Base-by-base conservation (phyloP, 1,140 invertebrate species). In the Procambarus virginalis region DNA sequence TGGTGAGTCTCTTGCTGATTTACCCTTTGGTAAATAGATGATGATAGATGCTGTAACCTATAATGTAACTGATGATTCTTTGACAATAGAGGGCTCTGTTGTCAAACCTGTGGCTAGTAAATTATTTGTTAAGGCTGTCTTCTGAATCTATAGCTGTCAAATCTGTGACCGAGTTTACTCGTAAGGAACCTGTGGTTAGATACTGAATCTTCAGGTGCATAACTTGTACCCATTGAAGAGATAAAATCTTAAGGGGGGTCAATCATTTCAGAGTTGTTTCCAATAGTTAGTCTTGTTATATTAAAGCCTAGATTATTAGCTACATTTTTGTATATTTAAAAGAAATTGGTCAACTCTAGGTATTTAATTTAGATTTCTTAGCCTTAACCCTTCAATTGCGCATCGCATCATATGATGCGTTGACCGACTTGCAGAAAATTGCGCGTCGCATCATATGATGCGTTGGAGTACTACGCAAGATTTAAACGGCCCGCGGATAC, bases 1-100 rank as follows among this genome's bases (percentile, higher is more conserved):
- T 81, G 79, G 79, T 81, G 79, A 81, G 79, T 81, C 79, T 12
- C 8, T 51, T 81, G 82, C 10, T n/a, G 45, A 73, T 20, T 49
- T 68, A 64, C 17, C 20, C n/a, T 34, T 45, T n/a, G 60, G 20
- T 68, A 45, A 68, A 60, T 45, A 55, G 60, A 22, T n/a, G 34
- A 12, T n/a, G 3, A 3, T 46, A 60, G 55, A 82, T 45, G 78
- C 58, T 20, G 14, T 75, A n/a, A 22, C 58, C 12, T 2, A 2
- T 45, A 22, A 64, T 8, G 5, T 55, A 45, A 17, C 34, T 3
- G 58, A 4, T 64, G 51, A 17, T 51, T n/a, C 6, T 60, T 14
- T 3, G n/a, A 1, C 79, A 10, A 10, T 4, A 60, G 78, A 58
- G 48, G 46, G 46, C 17, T 10, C 51, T n/a, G 51, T 46, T 46